Percentiles rank a stretch among this genome's conserved stretches.
Conservation (phyloP, 2,113 vertebrate genomes). For the Chaenocephalus aceratus region DNA sequence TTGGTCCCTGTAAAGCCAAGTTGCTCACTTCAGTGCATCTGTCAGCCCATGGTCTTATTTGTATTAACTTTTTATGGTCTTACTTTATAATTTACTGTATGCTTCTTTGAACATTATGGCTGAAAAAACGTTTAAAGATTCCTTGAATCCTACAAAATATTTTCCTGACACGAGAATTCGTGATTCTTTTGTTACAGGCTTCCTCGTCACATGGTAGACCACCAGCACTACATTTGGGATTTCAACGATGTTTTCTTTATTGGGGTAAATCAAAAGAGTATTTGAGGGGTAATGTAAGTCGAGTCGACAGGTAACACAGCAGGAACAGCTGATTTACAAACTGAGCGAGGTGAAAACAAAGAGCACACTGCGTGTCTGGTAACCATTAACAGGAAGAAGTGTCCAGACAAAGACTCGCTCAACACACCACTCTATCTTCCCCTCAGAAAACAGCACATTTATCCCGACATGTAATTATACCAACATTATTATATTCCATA, state of each 20-base stretch:
- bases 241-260: background rate
- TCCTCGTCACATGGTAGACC: background rate
- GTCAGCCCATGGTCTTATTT: conserved; percentile 13
- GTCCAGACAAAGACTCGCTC: conserved; percentile 68
- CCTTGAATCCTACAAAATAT: background rate
- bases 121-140: background rate
- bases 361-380: conserved; percentile 54
- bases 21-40: background rate
- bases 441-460: background rate
- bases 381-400: conserved; percentile 62
- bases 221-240: background rate
- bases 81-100: background rate
- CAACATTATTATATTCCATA: rapidly evolving
- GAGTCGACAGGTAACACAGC: conserved; percentile 17
- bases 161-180: background rate
- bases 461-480: background rate
- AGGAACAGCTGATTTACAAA: conserved; percentile 54
- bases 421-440: background rate
- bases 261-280: background rate
- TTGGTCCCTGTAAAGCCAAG: background rate
- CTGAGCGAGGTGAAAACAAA: conserved; percentile 68
- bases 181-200: conserved; percentile 8
- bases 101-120: background rate
- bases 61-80: background rate
- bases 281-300: rapidly evolving